Conservation (phyloP, 2,888 invertebrate genomes). For the Rhagophthalmus giganteus region DNA sequence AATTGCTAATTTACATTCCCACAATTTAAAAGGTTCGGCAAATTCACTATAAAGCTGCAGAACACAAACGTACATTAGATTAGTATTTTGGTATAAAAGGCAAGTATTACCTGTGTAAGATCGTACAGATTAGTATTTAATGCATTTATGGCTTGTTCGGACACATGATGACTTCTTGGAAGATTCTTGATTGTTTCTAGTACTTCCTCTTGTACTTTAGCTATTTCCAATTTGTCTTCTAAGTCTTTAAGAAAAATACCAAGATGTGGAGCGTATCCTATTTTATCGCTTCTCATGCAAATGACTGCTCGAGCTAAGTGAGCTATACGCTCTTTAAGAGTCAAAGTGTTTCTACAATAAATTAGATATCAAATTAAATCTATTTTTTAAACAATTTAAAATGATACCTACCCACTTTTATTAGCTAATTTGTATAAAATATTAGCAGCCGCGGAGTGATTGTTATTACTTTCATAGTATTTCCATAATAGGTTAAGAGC, state of each 20-base stretch:
- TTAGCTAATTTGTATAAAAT: conserved; percentile 87
- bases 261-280: conserved; percentile 70
- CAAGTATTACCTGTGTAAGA: conserved; percentile 73
- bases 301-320: conserved; percentile 93
- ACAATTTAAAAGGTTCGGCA: conserved; percentile 85
- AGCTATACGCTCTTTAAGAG: conserved; percentile 79
- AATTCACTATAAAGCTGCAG: conserved; percentile 91
- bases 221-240: conserved; percentile 92
- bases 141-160: conserved; percentile 64
- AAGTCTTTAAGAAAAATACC: conserved; percentile 84
- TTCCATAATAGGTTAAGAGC: conserved; percentile 90
- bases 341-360: conserved; percentile 67
- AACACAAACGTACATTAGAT: no score
- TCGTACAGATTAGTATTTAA: conserved; percentile 83
- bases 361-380: no score
- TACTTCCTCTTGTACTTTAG: conserved; percentile 76
- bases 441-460: conserved; percentile 90
- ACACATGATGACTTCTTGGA: conserved; percentile 46
- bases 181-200: conserved; percentile 66
- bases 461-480: conserved; percentile 89
- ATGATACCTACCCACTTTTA: conserved; percentile 61
- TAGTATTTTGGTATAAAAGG: no score
- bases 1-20: conserved; percentile 94
- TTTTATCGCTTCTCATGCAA: conserved; percentile 88
- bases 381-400: conserved; percentile 15